Percentiles rank a stretch among this genome's conserved stretches.
Evolutionary conservation across 2,888 invertebrate genomes (phyloP).

Genomic region (Rhogogaster chlorosoma): DNA sequence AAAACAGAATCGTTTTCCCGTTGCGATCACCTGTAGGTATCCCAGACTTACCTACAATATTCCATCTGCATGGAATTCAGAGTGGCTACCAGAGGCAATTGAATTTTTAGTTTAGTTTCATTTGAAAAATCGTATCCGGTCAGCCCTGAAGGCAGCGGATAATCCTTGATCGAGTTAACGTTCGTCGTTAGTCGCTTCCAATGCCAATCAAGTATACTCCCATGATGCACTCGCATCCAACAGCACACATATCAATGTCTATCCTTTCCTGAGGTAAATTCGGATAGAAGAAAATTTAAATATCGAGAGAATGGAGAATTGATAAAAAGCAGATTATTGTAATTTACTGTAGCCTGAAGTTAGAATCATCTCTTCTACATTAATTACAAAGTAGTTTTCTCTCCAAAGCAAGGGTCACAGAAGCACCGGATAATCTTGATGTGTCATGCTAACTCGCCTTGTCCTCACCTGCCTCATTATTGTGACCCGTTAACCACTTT

Average conservation of each 20-base stretch:
- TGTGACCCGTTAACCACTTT: neutral
- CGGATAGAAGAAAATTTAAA: neutral
- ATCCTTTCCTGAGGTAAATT: neutral
- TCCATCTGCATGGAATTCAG: neutral
- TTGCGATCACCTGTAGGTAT: neutral
- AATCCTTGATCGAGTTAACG: slow-evolving; percentile 45
- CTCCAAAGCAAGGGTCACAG: neutral
- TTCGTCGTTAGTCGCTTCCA: slow-evolving; percentile 29
- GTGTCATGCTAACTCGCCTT: slow-evolving; percentile 10
- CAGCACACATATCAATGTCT: neutral
- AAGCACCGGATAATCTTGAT: slow-evolving; percentile 16
- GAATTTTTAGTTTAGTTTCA: slow-evolving; percentile 27
- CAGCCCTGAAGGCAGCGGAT: slow-evolving; percentile 21
- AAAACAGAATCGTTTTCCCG: neutral
- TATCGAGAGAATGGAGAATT: neutral
- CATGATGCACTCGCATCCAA: neutral
- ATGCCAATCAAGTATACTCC: slow-evolving; percentile 32
- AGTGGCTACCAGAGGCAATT: neutral
- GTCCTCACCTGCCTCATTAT: neutral
- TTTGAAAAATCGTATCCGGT: slow-evolving; percentile 36
- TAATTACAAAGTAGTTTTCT: slow-evolving; percentile 8
- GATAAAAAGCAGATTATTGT: neutral
- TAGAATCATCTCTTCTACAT: neutral
- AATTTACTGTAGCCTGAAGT: neutral
- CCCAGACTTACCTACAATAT: neutral